Percentiles rank a stretch among this genome's conserved stretches.
These are phyloP conservation scores for Allophyes oxyacanthae DNA, from an alignment of 2,888 invertebrate species.

Conservation along the genomic window DNA sequence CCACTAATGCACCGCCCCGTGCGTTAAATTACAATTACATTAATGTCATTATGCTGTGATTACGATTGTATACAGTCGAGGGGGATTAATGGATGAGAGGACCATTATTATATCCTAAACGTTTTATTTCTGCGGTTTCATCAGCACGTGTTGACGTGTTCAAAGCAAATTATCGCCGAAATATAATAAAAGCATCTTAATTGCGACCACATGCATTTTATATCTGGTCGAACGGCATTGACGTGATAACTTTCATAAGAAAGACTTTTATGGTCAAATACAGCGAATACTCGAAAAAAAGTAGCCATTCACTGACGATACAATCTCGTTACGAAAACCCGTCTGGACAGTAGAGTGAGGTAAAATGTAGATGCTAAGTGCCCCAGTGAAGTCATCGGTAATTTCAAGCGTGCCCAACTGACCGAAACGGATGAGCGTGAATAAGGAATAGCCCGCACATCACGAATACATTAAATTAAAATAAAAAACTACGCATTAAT, in stretches of 20 bases:
- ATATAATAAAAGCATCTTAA: slow-evolving; percentile 67
- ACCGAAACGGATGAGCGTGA: slow-evolving; percentile 68
- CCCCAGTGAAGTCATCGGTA: slow-evolving; percentile 61
- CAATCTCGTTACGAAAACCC: slow-evolving; percentile 62
- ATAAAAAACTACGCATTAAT: slow-evolving; percentile 63
- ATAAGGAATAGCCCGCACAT: slow-evolving; percentile 66
- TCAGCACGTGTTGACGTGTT: slow-evolving; percentile 81
- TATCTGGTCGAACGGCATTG: slow-evolving; percentile 54
- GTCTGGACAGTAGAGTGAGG: slow-evolving; percentile 60
- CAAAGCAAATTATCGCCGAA: slow-evolving; percentile 68
- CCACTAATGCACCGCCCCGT: slow-evolving; percentile 80
- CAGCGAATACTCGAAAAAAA: slow-evolving; percentile 51
- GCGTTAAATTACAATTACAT: slow-evolving; percentile 84
- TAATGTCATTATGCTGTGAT: slow-evolving; percentile 79
- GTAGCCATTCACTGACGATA: slow-evolving; percentile 62
- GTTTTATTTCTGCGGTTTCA: slow-evolving; percentile 57
- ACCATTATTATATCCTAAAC: slow-evolving; percentile 64
- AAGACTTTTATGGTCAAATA: slow-evolving; percentile 70
- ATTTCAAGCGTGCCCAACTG: slow-evolving; percentile 56
- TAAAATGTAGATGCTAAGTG: slow-evolving; percentile 60
- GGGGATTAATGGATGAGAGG: slow-evolving; percentile 67
- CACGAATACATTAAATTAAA: slow-evolving; percentile 69
- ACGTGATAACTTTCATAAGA: slow-evolving; percentile 66
- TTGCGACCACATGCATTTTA: slow-evolving; percentile 58
- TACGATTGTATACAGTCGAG: slow-evolving; percentile 65